Base-by-base conservation (phyloP, 35 echinoderm and acorn worm genomes). In the Stichopus chloronotus region DNA sequence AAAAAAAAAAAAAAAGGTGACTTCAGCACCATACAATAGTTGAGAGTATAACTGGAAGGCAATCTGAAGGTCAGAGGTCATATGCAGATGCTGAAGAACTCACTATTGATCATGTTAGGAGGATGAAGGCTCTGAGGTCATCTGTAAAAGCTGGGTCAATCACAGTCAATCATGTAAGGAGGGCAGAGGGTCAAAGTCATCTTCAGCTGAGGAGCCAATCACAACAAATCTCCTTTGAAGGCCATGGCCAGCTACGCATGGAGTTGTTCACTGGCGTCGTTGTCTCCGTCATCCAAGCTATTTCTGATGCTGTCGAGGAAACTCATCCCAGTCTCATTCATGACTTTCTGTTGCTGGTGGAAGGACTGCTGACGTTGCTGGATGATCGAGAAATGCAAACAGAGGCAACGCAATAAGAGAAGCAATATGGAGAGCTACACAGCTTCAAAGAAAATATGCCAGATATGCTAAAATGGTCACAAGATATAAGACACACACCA, bases 261-360 rank as follows among this genome's bases (percentile, higher is more conserved):
- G 20, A 78, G 88, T 13, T 91, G 72, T 54, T 91, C 72, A 7
- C 25, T 63, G 4, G 11, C 12, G 43, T 53, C 76, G 22, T 21
- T 91, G n/a, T 93, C 94, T 59, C 90, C 88, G 23, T 24, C 69
- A 5, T 92, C 90, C 43, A 87, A 94, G 78, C 94, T 93, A 58
- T 90, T 92, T 63, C 94, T 92, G 61, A 98, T 98, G 78, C 94
- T 98, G 82, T 98, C 96, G 19, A 98, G 69, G 65, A 98, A 98
- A 74, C 96, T 98, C 92, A 93, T 95, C 11, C 96, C 96, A 16
- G 87, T 54, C 10, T 72, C 85, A 53, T 92, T 93, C 96, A 95
- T 95, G 17, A 78, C 91, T 58, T 90, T 84, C 90, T 98, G 96
- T 76, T 98, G 96, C 22, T 98, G 83, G 63, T 95, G 88, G 65